Evolutionary conservation across 2,797 vertebrate genomes (phyloP), one percentile per base, ranked within the genome.

Genomic region (Coracias cyanogaster): DNA sequence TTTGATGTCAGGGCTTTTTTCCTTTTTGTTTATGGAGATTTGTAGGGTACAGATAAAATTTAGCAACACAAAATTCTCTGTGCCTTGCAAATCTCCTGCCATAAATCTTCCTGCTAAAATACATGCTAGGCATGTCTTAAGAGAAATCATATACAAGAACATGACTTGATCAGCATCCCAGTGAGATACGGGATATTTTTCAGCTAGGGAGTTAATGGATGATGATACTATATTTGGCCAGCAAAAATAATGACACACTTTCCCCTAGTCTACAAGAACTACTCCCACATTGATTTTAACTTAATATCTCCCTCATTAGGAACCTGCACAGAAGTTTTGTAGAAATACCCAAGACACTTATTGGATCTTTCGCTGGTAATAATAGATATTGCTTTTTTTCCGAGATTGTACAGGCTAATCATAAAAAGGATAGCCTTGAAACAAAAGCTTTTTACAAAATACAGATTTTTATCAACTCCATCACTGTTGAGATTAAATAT

Each of bases 231-330:
- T 97, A 96, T 96, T 96, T 96, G 97, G 95, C 93, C 94, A 95
- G 93, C 65, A 96, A 96, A 95, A 95, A 97, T 96, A 97, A 94
- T 94, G 96, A 94, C 94, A 96, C 92, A 72, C 93, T 97, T 96
- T 94, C 94, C 73, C 66, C 73, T 95, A 93, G 94, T 94, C 97
- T 96, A 91, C 88, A 92, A 96, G 95, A 95, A 96, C 94, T 95
- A 96, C 95, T 97, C 96, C 94, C 95, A 92, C 95, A 97, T 97
- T 97, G 97, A 97, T 97, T 97, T 97, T 95, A 96, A 92, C 96
- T 96, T 97, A 96, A 96, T 96, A 97, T 97, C 89, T 96, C 96
- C 82, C 93, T 96, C 96, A 97, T 97, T 97, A 97, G 93, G 91
- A 96, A 96, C 90, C 95, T 95, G 84, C 88, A 91, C 92, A 96